phyloP scores from a whole-genome alignment of 2,113 vertebrate genomes.

The Electrona antarctica region DNA sequence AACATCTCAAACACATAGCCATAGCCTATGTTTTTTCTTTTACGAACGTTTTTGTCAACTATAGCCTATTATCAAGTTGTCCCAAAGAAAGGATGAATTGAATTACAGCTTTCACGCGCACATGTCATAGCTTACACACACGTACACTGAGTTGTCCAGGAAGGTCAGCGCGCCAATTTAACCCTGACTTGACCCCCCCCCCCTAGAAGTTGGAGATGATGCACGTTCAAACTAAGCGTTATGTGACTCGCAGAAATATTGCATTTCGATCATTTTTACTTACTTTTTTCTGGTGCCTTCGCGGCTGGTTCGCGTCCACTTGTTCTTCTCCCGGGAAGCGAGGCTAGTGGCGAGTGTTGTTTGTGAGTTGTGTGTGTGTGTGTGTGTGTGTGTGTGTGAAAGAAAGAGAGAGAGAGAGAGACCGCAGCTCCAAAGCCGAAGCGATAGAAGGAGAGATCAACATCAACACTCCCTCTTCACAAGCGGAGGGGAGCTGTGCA shows the following conservation, averaged over 20 bases:
- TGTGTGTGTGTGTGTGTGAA: not conserved
- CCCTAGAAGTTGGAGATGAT: too few relatives aligned
- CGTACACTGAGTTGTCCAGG: too few relatives aligned
- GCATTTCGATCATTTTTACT: conserved; percentile 28
- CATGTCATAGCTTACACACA: too few relatives aligned
- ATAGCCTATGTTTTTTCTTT: not conserved
- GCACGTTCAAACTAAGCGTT: too few relatives aligned
- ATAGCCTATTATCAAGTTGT: too few relatives aligned
- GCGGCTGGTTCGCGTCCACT: conserved; percentile 15
- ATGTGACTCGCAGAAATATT: not conserved
- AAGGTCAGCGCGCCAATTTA: too few relatives aligned
- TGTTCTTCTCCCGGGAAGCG: conserved; percentile 24
- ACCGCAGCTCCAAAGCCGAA: not conserved
- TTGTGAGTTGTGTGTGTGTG: not conserved
- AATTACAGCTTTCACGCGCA: too few relatives aligned
- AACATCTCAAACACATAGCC: not conserved
- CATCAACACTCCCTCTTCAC: not conserved
- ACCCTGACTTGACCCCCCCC: too few relatives aligned
- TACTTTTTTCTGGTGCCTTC: conserved; percentile 40
- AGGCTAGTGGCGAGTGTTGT: conserved; percentile 8
- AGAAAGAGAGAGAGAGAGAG: conserved; percentile 18
- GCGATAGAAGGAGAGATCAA: not conserved
- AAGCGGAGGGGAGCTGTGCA: too few relatives aligned
- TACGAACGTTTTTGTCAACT: too few relatives aligned
- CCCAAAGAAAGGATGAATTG: too few relatives aligned